These are phyloP conservation scores for Acridotheres tristis DNA, from an alignment of 2,797 vertebrate genomes.

Conservation along the genomic window DNA sequence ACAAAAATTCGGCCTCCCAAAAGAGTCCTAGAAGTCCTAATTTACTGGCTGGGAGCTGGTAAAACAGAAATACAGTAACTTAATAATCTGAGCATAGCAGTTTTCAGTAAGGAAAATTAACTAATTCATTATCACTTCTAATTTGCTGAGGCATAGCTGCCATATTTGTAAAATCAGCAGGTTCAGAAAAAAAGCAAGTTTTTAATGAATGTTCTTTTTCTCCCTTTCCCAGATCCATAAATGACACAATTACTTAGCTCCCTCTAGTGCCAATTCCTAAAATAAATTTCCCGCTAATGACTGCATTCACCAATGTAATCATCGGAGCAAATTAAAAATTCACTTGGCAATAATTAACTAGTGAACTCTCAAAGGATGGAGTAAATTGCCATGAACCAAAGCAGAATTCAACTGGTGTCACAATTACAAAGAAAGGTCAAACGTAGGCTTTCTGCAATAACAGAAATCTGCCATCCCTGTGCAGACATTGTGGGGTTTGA, in stretches of 20 bases:
- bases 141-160: constrained; percentile 85
- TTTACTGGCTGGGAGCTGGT: constrained; percentile 76
- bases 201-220: constrained; percentile 79
- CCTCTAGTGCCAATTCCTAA: constrained; percentile 89
- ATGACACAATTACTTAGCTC: constrained; percentile 92
- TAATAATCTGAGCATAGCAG: constrained; percentile 83
- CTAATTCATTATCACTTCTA: constrained; percentile 86
- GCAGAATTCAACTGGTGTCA: constrained; percentile 49
- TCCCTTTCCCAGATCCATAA: constrained; percentile 56
- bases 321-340: constrained; percentile 79
- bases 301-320: constrained; percentile 64
- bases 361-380: constrained; percentile 66
- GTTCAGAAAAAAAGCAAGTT: constrained; percentile 76
- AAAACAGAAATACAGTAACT: constrained; percentile 81
- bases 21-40: constrained; percentile 80
- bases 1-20: constrained; percentile 71
- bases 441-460: neutral
- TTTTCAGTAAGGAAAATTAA: constrained; percentile 85
- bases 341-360: constrained; percentile 77
- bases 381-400: constrained; percentile 61
- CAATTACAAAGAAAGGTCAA: constrained; percentile 62
- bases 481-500: neutral
- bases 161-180: constrained; percentile 87
- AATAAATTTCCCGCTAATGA: constrained; percentile 72
- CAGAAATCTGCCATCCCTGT: neutral